Conservation (phyloP, 2,888 invertebrate genomes). For the Dione juno region DNA sequence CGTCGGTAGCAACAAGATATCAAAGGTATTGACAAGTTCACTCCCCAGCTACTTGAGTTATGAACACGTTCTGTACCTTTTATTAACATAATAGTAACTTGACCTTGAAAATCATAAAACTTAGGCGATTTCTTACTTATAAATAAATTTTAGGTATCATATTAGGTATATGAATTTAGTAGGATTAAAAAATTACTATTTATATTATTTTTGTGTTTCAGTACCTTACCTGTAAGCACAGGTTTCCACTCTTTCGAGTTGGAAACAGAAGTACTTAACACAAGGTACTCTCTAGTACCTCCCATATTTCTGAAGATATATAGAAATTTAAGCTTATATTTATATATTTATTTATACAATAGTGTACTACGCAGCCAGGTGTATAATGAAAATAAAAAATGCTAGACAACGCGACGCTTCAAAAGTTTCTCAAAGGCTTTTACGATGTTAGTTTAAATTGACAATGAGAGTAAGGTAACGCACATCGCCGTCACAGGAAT, state of each 20-base stretch:
- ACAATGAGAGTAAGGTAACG: constrained; percentile 32
- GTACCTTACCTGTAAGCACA: no score
- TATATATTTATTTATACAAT: constrained; percentile 12
- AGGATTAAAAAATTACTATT: neutral
- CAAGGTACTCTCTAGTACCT: no score
- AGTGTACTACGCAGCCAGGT: constrained; percentile 27
- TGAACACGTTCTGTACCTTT: constrained; percentile 20
- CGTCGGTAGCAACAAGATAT: constrained; percentile 12
- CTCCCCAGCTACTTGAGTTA: constrained; percentile 17
- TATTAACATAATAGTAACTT: constrained; percentile 5
- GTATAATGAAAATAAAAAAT: constrained; percentile 24
- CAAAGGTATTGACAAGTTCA: constrained; percentile 18
- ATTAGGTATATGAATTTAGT: neutral
- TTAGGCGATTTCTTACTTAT: neutral
- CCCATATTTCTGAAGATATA: no score
- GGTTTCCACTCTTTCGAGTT: no score
- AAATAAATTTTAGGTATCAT: neutral
- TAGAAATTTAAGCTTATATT: no score
- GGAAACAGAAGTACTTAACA: no score
- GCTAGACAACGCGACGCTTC: constrained; percentile 34
- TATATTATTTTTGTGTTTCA: no score
- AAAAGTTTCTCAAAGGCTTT: constrained; percentile 32
- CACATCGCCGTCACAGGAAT: constrained; percentile 35
- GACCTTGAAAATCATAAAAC: constrained; percentile 7
- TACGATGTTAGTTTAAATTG: constrained; percentile 30